Conservation (phyloP, 1,140 invertebrate genomes). For the Temnothorax nylanderi region DNA sequence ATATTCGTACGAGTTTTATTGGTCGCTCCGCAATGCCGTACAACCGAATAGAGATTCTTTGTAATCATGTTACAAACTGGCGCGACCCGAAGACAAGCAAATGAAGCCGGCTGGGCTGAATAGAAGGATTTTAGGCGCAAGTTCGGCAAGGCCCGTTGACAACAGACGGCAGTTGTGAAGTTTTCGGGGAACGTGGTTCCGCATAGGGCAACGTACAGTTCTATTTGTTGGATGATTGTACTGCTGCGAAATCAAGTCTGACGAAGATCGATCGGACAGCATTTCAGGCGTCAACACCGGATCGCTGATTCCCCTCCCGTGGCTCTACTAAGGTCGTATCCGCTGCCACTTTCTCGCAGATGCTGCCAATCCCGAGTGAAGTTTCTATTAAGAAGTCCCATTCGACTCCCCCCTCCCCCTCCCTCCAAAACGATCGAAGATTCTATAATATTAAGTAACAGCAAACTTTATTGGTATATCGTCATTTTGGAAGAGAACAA, state of each 20-base stretch:
- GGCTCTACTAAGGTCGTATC: slow-evolving; percentile 66
- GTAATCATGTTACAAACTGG: slow-evolving; percentile 5
- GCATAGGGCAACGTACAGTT: slow-evolving; percentile 82
- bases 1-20: slow-evolving; percentile 29
- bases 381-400: slow-evolving; percentile 84
- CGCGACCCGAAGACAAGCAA: slow-evolving; percentile 17
- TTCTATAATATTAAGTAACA: slow-evolving; percentile 24
- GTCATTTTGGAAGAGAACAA: background rate
- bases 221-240: slow-evolving; percentile 86
- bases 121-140: slow-evolving; percentile 66
- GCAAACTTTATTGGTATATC: background rate
- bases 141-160: slow-evolving; percentile 78
- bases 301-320: slow-evolving; percentile 74
- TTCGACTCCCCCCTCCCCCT: slow-evolving; percentile 63
- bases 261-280: slow-evolving; percentile 85
- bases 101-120: slow-evolving; percentile 5
- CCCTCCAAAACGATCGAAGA: slow-evolving; percentile 67
- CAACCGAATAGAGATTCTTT: slow-evolving; percentile 33
- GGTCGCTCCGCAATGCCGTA: background rate
- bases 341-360: slow-evolving; percentile 77
- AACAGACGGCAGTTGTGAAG: slow-evolving; percentile 82
- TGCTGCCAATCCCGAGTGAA: slow-evolving; percentile 83
- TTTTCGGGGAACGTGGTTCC: slow-evolving; percentile 76
- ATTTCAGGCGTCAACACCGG: slow-evolving; percentile 84
- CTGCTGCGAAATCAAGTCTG: slow-evolving; percentile 85